A percentile compares a stretch with the other conserved stretches of the same genome.
These are phyloP conservation scores for Lamellibrachia luymesi DNA, from an alignment of 1,140 invertebrate genomes.

Conservation along the genomic window DNA sequence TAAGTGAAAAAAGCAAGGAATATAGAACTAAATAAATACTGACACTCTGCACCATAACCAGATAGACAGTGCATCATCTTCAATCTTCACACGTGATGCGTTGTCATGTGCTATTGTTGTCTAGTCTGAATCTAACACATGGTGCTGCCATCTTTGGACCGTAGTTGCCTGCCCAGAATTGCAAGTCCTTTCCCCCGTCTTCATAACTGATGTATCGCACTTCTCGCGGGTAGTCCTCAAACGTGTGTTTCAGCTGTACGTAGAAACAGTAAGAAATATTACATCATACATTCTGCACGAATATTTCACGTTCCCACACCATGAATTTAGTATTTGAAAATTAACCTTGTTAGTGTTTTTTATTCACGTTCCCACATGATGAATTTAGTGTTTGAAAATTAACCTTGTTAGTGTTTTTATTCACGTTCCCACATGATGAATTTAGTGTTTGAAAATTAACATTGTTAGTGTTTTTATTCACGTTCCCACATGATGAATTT, in stretches of 20 bases:
- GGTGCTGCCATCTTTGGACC: slow-evolving; percentile 14
- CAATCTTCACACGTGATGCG: background rate
- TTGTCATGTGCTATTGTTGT: background rate
- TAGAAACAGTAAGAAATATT: background rate
- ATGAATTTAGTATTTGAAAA: background rate
- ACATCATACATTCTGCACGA: background rate
- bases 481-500: no score
- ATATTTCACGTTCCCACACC: background rate
- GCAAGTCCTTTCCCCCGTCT: slow-evolving; percentile 2
- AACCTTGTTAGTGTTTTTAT: no score
- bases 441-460: no score
- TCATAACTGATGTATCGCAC: background rate
- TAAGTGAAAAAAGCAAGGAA: no score
- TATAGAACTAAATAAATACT: background rate
- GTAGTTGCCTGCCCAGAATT: slow-evolving; percentile 2
- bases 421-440: no score
- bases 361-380: no score
- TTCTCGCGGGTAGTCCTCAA: background rate
- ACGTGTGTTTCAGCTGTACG: background rate
- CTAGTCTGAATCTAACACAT: background rate
- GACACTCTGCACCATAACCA: background rate
- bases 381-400: no score
- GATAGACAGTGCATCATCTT: background rate
- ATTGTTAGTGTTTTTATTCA: no score
- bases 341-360: no score